phyloP scores from a whole-genome alignment of 2,797 vertebrate genomes.

The Dendrocincla fuliginosa region DNA sequence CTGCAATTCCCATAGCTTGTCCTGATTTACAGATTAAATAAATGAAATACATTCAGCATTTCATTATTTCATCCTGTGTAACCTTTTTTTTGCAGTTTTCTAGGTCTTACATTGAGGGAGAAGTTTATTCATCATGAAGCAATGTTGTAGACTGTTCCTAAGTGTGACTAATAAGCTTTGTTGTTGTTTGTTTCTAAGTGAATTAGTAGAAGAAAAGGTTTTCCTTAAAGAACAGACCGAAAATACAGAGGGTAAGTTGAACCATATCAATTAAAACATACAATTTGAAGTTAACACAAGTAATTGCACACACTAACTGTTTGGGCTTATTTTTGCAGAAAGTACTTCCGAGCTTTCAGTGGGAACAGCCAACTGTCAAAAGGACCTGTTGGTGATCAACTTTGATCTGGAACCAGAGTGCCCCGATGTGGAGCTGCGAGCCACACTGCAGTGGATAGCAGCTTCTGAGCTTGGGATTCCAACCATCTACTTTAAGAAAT shows the following conservation, averaged over 20 bases:
- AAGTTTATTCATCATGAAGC: slow-evolving; percentile 50
- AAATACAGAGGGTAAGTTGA: slow-evolving; percentile 85
- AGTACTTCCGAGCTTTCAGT: slow-evolving; percentile 71
- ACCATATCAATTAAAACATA: not conserved
- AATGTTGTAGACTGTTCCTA: slow-evolving; percentile 45
- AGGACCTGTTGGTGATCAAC: slow-evolving; percentile 90
- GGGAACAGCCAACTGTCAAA: slow-evolving; percentile 75
- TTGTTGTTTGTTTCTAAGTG: slow-evolving; percentile 82
- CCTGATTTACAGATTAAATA: not conserved
- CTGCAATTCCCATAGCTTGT: not conserved
- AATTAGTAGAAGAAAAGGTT: slow-evolving; percentile 83
- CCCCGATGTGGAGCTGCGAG: slow-evolving; percentile 85
- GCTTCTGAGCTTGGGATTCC: slow-evolving; percentile 93
- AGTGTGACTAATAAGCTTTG: slow-evolving; percentile 66
- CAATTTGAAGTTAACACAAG: not conserved
- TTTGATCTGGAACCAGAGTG: slow-evolving; percentile 89
- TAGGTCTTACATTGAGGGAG: slow-evolving; percentile 17
- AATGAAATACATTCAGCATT: not conserved
- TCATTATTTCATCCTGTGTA: not conserved
- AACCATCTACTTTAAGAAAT: slow-evolving; percentile 90
- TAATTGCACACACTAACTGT: slow-evolving; percentile 20
- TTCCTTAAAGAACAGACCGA: slow-evolving; percentile 80
- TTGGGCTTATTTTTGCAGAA: slow-evolving; percentile 75
- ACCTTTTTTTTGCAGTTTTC: slow-evolving; percentile 43
- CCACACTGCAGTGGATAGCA: slow-evolving; percentile 94